A percentile compares a stretch with the other conserved stretches of the same genome.
phyloP scores from a whole-genome alignment of 2,113 vertebrate genomes.

The Alaudala cheleensis region DNA sequence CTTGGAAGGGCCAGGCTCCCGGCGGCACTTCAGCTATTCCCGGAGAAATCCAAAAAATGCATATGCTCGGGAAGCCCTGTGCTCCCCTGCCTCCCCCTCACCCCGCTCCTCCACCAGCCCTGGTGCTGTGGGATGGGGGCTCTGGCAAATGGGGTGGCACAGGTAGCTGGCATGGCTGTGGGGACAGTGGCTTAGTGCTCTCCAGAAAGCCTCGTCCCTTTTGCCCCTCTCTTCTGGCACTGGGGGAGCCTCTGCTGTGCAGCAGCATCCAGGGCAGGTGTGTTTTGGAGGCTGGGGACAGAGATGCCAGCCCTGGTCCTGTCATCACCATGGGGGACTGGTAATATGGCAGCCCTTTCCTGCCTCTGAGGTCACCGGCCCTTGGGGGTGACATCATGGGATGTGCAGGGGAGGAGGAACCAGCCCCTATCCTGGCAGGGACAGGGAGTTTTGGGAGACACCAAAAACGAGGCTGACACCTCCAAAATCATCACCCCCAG shows the following conservation, averaged over 20 bases:
- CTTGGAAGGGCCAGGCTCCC: constrained; percentile 53
- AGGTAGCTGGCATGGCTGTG: not conserved
- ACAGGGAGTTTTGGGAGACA: not conserved
- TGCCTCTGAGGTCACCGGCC: not conserved
- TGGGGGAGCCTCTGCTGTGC: not conserved
- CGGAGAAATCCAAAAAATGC: constrained; percentile 70
- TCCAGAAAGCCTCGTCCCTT: accelerated
- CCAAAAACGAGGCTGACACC: not conserved
- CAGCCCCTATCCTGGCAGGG: not conserved
- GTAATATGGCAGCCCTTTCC: not conserved
- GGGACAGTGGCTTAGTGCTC: not conserved
- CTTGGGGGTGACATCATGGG: not conserved
- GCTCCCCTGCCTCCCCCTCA: not conserved
- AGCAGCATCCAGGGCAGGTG: not conserved
- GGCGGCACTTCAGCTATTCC: constrained; percentile 68
- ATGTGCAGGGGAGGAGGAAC: not conserved
- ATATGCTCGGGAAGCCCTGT: constrained; percentile 28
- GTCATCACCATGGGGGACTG: accelerated
- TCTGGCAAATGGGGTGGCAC: not conserved
- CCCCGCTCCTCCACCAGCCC: not conserved
- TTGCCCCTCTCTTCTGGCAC: not conserved
- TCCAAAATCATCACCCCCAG: not conserved
- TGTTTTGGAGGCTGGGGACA: not conserved
- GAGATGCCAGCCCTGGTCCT: not conserved
- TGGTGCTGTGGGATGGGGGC: accelerated